Base-by-base conservation (phyloP, 2,113 vertebrate genomes). In the Colinus virginianus region DNA sequence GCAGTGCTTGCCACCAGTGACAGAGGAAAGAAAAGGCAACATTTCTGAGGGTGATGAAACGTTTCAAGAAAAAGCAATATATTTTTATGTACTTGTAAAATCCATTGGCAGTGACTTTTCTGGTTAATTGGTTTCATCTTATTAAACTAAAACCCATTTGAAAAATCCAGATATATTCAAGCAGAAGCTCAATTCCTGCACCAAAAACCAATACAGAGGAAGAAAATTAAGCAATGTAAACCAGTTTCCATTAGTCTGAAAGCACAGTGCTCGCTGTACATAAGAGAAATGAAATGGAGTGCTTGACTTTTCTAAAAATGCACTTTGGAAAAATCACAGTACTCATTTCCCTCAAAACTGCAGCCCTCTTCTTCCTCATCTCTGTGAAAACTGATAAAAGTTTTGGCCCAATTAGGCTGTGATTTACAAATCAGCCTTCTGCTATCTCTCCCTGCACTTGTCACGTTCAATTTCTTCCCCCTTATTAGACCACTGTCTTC, bases 401-500 rank as follows among this genome's bases (percentile, higher is more conserved):
- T 87, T 95, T 92, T 79, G 77, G 51, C 53, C 83, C 34, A 85
- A 66, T 84, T 87, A 67, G 32, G 45, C n/a, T 38, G 58, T 69
- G 76, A 70, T 93, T 96, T 88, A 90, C 63, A 83, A 77, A 91
- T 55, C 62, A 88, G 51, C 72, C 68, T 82, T 94, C 67, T 91
- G 64, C 67, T 93, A 76, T 94, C 78, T 93, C 95, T 62, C 75
- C 82, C 58, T 92, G 92, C 87, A 91, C 74, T 95, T 93, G 87
- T 93, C 95, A 90, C 38, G 67, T 96, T 94, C 43, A 6, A 83
- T 88, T 91, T 92, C 56, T 78, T 97, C 76, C 88, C 74, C 94
- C 90, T 92, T 97, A 96, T 96, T 97, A 97, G 96, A 97, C 97
- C 96, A 93, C 95, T 97, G 97, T 81, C 92, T 93, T 95, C 91